Evolutionary conservation across 2,888 invertebrate species (phyloP).

Genomic region (Orthosia incerta): DNA sequence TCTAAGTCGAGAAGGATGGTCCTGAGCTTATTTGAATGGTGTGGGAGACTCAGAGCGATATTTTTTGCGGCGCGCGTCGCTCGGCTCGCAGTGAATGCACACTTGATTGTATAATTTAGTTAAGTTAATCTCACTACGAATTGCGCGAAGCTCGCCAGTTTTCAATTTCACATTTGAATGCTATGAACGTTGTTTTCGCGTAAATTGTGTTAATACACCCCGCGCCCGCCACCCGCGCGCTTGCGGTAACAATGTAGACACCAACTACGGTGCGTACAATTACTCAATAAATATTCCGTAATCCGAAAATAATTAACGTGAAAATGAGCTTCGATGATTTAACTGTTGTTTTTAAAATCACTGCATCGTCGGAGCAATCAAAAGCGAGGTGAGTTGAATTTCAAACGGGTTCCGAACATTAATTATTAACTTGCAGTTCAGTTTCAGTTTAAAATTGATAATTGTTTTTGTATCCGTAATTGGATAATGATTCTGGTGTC

Average conservation of each 20-base stretch:
- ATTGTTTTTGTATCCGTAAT: constrained; percentile 45
- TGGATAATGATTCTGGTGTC: constrained; percentile 37
- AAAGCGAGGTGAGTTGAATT: constrained; percentile 24
- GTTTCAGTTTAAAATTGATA: constrained; percentile 47
- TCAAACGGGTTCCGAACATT: constrained; percentile 22
- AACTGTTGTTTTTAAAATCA: constrained; percentile 59
- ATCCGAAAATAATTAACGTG: constrained; percentile 74
- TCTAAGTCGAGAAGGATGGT: constrained; percentile 64
- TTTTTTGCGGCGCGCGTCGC: constrained; percentile 67
- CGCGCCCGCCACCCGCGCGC: constrained; percentile 47
- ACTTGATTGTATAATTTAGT: constrained; percentile 85
- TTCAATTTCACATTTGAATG: constrained; percentile 81
- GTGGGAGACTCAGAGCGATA: constrained; percentile 61
- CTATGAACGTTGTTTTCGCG: constrained; percentile 78
- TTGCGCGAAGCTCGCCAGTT: constrained; percentile 77
- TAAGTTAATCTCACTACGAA: constrained; percentile 81
- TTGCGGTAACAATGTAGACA: constrained; percentile 67
- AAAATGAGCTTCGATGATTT: constrained; percentile 73
- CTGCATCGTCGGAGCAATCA: constrained; percentile 16
- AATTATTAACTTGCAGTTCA: constrained; percentile 59
- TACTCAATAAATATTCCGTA: constrained; percentile 74
- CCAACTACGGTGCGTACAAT: constrained; percentile 51
- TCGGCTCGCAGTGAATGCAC: constrained; percentile 74
- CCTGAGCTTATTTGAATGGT: constrained; percentile 66
- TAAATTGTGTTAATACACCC: constrained; percentile 73